Evolutionary conservation across 2,797 vertebrate species (phyloP), one percentile per base, ranked within the genome.

Genomic region (Phrynocephalus vlangalii): DNA sequence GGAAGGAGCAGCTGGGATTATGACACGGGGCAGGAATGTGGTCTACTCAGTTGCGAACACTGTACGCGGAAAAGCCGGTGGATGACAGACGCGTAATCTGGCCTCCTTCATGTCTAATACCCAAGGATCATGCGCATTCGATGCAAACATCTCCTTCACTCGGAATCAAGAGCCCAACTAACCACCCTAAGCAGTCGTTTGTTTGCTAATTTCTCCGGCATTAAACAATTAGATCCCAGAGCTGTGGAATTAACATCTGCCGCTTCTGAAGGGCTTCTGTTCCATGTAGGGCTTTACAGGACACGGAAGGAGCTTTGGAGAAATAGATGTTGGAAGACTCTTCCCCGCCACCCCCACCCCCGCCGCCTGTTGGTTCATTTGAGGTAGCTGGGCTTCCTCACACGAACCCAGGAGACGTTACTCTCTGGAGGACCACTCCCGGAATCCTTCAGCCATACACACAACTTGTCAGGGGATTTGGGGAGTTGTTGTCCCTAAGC

Each of bases 71-170:
- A 76, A 48, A 76, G 79, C 28, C 15, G n/a, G 10, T 38, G 7
- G 83, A 85, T 88, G 83, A 85, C 78, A 85, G 87, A 82, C 10
- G 5, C 24, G 0, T 60, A 52, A 56, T 82, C 20, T 9, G 60
- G 10, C 70, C 70, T 70, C 87, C 83, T 85, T 85, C 83, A 85
- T 88, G 67, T 75, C 48, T 88, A 85, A 88, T 81, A 85, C 71
- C 44, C 48, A 52, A 15, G 63, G 56, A 88, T n/a, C 38, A 5
- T 6, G 44, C 18, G 1, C 6, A n/a, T 56, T 88, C 60, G 60
- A 68, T 38, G 60, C 78, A 76, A 68, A 44, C 83, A 5, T n/a
- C 70, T 63, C 20, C 85, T 56, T n/a, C 38, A 5, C 20, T 13
- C 0, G 44, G 44, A 56, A 70, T 38, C 30, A 56, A 56, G 83